Conservation (phyloP, 2,797 vertebrate genomes). For the Micromesistius poutassou region DNA sequence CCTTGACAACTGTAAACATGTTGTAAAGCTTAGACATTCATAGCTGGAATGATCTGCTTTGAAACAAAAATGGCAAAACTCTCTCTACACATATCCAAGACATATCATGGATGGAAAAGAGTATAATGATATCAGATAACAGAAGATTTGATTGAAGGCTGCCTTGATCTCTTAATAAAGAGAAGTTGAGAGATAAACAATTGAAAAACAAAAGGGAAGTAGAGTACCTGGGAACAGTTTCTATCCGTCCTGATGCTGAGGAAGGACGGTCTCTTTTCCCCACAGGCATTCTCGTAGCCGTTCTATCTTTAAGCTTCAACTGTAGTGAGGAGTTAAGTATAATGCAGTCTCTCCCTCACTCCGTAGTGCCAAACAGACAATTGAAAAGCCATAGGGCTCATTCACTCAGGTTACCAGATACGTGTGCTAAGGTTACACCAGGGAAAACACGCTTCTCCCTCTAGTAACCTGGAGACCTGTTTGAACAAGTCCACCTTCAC, state of each 20-base stretch:
- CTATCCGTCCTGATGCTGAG: constrained; percentile 74
- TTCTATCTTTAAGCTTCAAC: constrained; percentile 13
- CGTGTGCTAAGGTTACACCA: constrained; percentile 58
- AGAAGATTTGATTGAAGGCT: not conserved
- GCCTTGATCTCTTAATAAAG: not conserved
- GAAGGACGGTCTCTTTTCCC: constrained; percentile 61
- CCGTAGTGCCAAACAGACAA: constrained; percentile 31
- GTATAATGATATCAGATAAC: not conserved
- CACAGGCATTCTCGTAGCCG: constrained; percentile 46
- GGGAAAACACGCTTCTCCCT: constrained; percentile 40
- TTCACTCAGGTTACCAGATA: constrained; percentile 62
- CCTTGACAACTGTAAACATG: constrained; percentile 73
- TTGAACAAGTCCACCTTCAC: not conserved
- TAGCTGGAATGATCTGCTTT: not conserved
- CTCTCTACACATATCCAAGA: constrained; percentile 3
- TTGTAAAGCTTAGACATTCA: constrained; percentile 18
- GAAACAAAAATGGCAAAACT: constrained; percentile 7
- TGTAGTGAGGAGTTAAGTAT: not conserved
- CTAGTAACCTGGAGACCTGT: constrained; percentile 56
- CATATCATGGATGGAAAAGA: not conserved
- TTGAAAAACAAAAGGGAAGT: not conserved
- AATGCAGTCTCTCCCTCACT: constrained; percentile 19
- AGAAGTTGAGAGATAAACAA: not conserved
- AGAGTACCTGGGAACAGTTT: constrained; percentile 74
- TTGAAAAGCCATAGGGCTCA: constrained; percentile 37